phyloP scores from a whole-genome alignment of 2,888 invertebrate species.

The Apantesis nais region DNA sequence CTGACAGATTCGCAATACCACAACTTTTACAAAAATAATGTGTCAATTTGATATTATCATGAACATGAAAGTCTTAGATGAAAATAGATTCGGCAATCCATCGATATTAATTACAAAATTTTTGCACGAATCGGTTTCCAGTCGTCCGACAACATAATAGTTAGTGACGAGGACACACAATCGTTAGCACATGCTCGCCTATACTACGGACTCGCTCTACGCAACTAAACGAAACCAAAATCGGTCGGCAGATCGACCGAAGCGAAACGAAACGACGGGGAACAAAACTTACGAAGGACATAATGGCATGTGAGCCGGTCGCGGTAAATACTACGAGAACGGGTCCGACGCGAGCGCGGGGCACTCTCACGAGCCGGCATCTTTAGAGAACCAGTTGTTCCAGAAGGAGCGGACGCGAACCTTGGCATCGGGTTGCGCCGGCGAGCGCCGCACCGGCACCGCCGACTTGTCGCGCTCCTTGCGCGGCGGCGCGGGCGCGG shows the following conservation, averaged over 20 bases:
- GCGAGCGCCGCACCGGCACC: constrained; percentile 70
- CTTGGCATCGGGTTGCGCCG: constrained; percentile 84
- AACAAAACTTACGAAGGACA: constrained; percentile 82
- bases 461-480: constrained; percentile 67
- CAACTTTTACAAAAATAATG: constrained; percentile 66
- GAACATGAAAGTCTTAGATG: constrained; percentile 54
- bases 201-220: constrained; percentile 56
- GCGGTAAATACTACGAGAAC: constrained; percentile 40
- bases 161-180: constrained; percentile 55
- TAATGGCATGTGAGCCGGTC: constrained; percentile 74
- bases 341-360: constrained; percentile 47
- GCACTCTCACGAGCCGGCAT: constrained; percentile 56
- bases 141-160: constrained; percentile 50
- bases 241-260: constrained; percentile 42
- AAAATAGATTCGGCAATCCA: constrained; percentile 48
- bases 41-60: constrained; percentile 57
- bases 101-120: neutral
- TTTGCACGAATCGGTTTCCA: constrained; percentile 38
- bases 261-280: constrained; percentile 49
- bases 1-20: constrained; percentile 48
- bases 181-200: constrained; percentile 57
- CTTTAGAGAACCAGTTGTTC: constrained; percentile 86
- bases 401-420: constrained; percentile 90
- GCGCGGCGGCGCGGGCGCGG: constrained; percentile 51
- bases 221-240: constrained; percentile 46